phyloP scores from a whole-genome alignment of 2,888 invertebrate genomes.

The Mechanitis mazaeus region DNA sequence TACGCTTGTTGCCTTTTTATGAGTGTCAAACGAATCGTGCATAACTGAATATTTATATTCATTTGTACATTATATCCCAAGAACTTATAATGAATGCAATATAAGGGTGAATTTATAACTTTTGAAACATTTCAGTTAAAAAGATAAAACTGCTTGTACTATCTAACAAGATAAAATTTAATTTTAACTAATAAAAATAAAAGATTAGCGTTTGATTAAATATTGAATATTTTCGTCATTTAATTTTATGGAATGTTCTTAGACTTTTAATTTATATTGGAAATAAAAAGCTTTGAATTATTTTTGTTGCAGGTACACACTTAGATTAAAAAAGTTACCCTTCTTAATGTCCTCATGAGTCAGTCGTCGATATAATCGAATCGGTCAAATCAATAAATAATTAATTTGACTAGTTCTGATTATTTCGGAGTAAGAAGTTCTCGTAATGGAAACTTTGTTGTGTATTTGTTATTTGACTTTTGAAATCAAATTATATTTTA shows the following conservation, averaged over 20 bases:
- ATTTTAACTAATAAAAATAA: no score
- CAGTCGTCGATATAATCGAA: neutral
- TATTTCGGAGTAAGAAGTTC: neutral
- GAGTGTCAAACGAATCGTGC: conserved; percentile 61
- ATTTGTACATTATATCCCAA: conserved; percentile 26
- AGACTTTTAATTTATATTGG: no score
- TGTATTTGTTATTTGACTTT: neutral
- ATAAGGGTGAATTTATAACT: no score
- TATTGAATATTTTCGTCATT: no score
- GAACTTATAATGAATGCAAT: neutral
- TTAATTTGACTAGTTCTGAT: neutral
- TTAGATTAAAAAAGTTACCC: neutral
- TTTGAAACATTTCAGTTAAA: no score
- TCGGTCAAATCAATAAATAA: neutral
- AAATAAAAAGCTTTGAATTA: no score
- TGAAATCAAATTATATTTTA: neutral
- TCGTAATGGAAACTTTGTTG: neutral
- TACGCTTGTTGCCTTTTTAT: conserved; percentile 63
- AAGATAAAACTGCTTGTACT: no score
- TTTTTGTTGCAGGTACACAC: neutral
- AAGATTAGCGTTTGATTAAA: no score
- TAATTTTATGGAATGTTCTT: no score
- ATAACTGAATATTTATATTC: conserved; percentile 57
- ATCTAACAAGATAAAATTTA: no score
- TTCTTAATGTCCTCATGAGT: neutral